A percentile compares a stretch with the other conserved stretches of the same genome.
phyloP scores from a whole-genome alignment of 1,140 invertebrate genomes.

The Nebria ingens region DNA sequence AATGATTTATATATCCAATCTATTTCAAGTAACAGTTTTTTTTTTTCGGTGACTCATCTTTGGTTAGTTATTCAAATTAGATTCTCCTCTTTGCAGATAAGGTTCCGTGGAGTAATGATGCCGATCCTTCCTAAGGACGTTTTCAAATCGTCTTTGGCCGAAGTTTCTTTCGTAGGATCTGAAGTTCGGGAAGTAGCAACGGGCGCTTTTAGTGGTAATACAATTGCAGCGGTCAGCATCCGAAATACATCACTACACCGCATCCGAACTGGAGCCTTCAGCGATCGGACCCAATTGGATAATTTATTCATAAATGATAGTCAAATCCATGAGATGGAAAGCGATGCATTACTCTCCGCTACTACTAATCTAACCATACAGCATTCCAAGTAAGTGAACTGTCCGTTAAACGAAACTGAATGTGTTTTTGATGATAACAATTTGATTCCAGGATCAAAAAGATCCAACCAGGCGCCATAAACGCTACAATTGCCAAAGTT shows the following conservation, averaged over 20 bases:
- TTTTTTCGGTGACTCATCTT: too few species aligned
- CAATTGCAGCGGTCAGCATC: constrained; percentile 48
- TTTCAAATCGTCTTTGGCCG: constrained; percentile 52
- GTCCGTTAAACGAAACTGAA: too few species aligned
- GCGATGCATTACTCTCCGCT: constrained; percentile 50
- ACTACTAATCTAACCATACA: constrained; percentile 53
- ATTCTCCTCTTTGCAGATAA: constrained; percentile 54
- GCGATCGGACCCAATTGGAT: constrained; percentile 47
- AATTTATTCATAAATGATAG: constrained; percentile 50
- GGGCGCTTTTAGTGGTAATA: constrained; percentile 53
- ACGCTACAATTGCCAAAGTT: constrained; percentile 47
- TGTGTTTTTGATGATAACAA: neutral
- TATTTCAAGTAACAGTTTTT: too few species aligned
- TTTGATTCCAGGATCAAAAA: constrained; percentile 49
- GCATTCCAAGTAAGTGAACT: constrained; percentile 46
- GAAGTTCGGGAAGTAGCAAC: constrained; percentile 42
- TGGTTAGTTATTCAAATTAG: too few species aligned
- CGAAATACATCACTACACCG: constrained; percentile 47
- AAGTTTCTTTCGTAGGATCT: constrained; percentile 47
- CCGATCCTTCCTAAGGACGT: constrained; percentile 45
- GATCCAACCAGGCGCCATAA: constrained; percentile 48
- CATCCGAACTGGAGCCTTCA: constrained; percentile 52
- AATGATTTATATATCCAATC: too few species aligned
- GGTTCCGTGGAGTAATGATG: constrained; percentile 49
- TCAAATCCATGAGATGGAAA: constrained; percentile 41